Conservation (phyloP, 2,113 vertebrate genomes). For the Coracopsis vasa region DNA sequence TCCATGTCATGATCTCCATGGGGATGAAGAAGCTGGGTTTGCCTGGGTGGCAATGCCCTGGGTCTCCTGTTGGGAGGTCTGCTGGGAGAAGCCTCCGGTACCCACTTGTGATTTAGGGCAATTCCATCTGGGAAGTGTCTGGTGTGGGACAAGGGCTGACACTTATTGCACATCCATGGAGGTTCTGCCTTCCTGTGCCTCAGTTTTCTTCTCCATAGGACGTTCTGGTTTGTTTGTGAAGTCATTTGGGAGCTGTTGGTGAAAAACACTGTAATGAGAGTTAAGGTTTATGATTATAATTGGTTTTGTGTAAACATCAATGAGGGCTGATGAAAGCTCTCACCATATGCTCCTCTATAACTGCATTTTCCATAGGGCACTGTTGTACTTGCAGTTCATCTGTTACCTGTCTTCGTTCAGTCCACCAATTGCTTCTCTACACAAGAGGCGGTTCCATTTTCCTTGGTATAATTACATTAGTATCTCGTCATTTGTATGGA, state of each 20-base stretch:
- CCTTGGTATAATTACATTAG: neutral
- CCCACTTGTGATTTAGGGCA: neutral
- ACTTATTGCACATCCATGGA: rapidly evolving
- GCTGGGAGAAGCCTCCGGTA: neutral
- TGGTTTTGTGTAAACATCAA: neutral
- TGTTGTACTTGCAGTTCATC: neutral
- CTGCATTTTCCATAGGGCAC: neutral
- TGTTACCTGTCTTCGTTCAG: neutral
- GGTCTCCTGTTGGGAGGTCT: neutral
- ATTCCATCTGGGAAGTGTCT: neutral
- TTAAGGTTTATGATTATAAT: neutral
- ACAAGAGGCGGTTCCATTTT: neutral
- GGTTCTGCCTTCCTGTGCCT: neutral
- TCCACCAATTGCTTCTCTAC: neutral
- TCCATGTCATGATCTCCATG: neutral
- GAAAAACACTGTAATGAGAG: neutral
- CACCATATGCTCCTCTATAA: neutral
- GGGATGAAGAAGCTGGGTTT: neutral
- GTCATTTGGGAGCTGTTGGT: neutral
- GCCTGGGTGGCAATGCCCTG: neutral
- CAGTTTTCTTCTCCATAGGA: neutral
- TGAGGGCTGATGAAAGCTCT: neutral
- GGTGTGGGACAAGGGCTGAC: neutral
- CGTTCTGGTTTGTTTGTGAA: neutral
- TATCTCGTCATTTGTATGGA: neutral